Evolutionary conservation across 2,888 invertebrate genomes (phyloP), one percentile per base, ranked within the genome.

Genomic region (Zaprionus lineosus): DNA sequence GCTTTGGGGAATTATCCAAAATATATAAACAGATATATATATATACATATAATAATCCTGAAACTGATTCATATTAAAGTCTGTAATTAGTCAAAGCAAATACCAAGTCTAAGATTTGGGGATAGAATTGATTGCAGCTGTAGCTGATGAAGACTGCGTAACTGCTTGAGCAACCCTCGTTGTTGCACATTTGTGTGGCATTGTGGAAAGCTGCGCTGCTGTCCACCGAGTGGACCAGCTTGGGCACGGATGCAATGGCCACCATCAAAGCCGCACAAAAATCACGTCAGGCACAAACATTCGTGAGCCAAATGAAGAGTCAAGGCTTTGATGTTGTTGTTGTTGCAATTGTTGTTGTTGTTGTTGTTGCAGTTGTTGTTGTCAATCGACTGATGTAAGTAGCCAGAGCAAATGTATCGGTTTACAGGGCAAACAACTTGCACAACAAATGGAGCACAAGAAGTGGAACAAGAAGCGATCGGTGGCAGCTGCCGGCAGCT

Each of bases 371-470:
- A 33, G 53, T n/a, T 41, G 46, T 48, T 16, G 50, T 56, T 41
- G 63, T 34, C 41, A 48, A 28, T 46, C 40, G 34, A 59, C 48
- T 44, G 44, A 66, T 78, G 79, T 83, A 72, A 76, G 78, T 82
- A 70, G 78, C 74, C 74, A 68, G 63, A 63, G 69, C 77, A 84
- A 84, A 84, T 84, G 84, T 78, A 78, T 78, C 78, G 82, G 84
- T 84, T 78, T 78, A 78, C 78, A 78, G 72, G 56, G 66, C 77
- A 84, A 71, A 84, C 84, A 82, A 82, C 82, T 68, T 60, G 74
- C 61, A 68, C 68, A 69, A 66, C 69, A 83, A 69, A 73, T 68
- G 77, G 65, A 75, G 79, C 79, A 79, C 74, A 61, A 64, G 62
- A 78, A 70, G 75, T 79, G 72, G 68, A 82, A 66, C 71, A 66